phyloP scores from a whole-genome alignment of 2,797 vertebrate genomes.

The Dermochelys coriacea region DNA sequence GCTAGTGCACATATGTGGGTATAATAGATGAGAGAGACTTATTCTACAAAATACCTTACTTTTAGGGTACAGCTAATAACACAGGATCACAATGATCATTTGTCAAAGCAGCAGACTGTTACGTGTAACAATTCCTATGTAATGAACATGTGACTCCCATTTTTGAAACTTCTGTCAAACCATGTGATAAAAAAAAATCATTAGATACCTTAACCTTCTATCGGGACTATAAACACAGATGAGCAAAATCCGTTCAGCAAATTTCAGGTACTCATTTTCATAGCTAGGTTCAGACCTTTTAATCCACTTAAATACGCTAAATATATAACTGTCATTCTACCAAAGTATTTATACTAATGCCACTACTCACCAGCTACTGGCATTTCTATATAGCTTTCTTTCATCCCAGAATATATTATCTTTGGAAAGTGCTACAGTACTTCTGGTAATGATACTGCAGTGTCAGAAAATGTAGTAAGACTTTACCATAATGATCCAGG shows the following conservation, averaged over 20 bases:
- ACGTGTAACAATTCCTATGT: neutral
- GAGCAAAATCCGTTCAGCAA: neutral
- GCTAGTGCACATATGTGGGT: neutral
- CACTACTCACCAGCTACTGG: neutral
- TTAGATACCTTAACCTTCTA: neutral
- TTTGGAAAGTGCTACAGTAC: conserved; percentile 12
- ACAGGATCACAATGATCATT: neutral
- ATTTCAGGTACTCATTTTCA: neutral
- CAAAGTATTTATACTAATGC: neutral
- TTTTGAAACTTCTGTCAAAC: neutral
- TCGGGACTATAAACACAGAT: neutral
- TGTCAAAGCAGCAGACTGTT: conserved; percentile 33
- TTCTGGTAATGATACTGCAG: conserved; percentile 10
- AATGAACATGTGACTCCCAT: accelerated
- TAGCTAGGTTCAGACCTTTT: neutral
- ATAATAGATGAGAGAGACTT: neutral
- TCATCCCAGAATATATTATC: conserved; percentile 15
- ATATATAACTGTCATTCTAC: accelerated
- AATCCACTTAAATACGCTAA: neutral
- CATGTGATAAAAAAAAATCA: neutral
- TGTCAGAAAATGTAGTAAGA: conserved; percentile 18
- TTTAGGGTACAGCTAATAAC: conserved; percentile 3
- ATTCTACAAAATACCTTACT: neutral
- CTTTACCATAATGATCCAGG: conserved; percentile 5
- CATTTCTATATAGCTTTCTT: neutral